Evolutionary conservation across 2,888 invertebrate species (phyloP).

Genomic region (Xestia ashworthii): DNA sequence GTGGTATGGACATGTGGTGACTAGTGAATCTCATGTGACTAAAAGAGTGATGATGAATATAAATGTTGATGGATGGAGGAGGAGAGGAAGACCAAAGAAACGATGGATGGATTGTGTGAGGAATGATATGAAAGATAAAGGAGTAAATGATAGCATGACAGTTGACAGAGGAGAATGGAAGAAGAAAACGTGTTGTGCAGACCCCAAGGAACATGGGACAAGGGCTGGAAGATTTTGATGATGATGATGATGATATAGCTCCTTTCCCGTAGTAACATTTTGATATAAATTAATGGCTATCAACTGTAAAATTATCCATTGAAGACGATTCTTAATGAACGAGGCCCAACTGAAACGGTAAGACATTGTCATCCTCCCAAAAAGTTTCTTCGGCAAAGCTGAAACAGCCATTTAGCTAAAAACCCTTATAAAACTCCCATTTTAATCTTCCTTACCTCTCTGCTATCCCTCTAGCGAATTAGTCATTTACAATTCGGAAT

Average conservation of each 20-base stretch:
- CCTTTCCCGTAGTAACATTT: background rate
- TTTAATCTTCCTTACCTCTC: conserved; percentile 29
- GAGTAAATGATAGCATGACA: too few species aligned
- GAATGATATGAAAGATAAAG: too few species aligned
- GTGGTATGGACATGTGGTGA: too few species aligned
- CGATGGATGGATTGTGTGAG: too few species aligned
- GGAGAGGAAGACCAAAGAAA: too few species aligned
- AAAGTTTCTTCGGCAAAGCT: conserved; percentile 35
- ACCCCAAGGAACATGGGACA: too few species aligned
- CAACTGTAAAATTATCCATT: background rate
- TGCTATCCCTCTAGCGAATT: conserved; percentile 15
- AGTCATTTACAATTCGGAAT: conserved; percentile 58
- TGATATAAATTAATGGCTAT: background rate
- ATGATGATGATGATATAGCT: background rate
- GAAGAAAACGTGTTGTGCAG: too few species aligned
- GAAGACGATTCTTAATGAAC: conserved; percentile 1
- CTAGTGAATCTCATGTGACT: too few species aligned
- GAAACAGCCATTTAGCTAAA: conserved; percentile 28
- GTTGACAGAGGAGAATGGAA: too few species aligned
- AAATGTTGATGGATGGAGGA: too few species aligned
- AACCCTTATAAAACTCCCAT: conserved; percentile 25
- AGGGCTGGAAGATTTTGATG: too few species aligned
- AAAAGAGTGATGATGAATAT: too few species aligned
- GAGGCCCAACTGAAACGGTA: conserved; percentile 14
- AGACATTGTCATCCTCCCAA: conserved; percentile 24